Conservation (phyloP, 64 coral and sea anemone species). For the Dendronephthya gigantea region DNA sequence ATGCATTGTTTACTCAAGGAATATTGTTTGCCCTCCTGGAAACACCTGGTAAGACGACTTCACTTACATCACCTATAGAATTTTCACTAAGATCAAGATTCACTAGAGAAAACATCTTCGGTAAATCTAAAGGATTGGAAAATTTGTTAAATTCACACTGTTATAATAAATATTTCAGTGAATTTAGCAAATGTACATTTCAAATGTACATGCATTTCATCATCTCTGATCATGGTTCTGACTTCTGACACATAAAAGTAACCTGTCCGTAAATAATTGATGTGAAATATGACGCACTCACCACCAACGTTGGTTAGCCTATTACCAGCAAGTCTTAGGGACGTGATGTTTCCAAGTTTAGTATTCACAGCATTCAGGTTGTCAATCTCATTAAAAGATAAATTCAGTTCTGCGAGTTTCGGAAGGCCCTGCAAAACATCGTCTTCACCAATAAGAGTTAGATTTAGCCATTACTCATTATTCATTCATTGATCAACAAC, state of each 20-base stretch:
- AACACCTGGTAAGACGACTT: no score
- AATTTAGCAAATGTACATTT: neutral
- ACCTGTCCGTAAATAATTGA: neutral
- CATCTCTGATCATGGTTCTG: neutral
- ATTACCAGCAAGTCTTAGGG: slow-evolving; percentile 61
- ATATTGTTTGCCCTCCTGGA: neutral
- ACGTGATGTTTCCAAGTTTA: slow-evolving; percentile 75
- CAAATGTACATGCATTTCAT: no score
- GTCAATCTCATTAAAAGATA: slow-evolving; percentile 59
- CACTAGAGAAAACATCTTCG: slow-evolving; percentile 73
- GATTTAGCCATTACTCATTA: no score
- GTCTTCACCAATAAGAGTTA: neutral
- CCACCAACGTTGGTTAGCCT: slow-evolving; percentile 56
- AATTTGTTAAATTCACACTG: no score
- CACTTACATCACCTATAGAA: slow-evolving; percentile 49
- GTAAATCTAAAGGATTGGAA: slow-evolving; percentile 21
- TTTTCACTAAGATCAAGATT: slow-evolving; percentile 57
- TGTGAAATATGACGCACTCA: no score
- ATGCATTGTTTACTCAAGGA: neutral
- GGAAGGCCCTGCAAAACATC: slow-evolving; percentile 46
- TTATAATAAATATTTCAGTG: no score
- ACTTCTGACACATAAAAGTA: neutral
- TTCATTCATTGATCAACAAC: no score
- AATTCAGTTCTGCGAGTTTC: slow-evolving; percentile 52
- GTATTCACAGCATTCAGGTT: slow-evolving; percentile 57